phyloP scores from a whole-genome alignment of 2,113 vertebrate species.

The Syngnathus scovelli region DNA sequence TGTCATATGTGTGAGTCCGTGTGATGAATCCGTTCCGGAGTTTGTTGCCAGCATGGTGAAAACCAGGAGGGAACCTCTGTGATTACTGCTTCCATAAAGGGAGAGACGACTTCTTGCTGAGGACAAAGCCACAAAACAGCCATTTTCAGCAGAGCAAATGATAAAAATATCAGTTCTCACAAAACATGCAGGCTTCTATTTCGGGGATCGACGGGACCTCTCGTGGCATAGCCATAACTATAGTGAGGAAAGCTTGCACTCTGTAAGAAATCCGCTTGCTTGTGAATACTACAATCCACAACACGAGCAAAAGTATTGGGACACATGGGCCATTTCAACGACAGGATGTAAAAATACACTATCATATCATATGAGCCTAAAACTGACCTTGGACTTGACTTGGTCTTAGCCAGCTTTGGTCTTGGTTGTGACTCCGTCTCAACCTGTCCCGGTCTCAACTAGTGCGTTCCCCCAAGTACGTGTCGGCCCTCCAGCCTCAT shows the following conservation, averaged over 20 bases:
- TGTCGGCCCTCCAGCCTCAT: constrained; percentile 26
- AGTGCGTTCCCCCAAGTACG: constrained; percentile 24
- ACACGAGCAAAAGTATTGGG: not conserved
- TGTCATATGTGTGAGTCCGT: constrained; percentile 17
- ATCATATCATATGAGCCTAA: too few species aligned
- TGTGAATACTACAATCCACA: constrained; percentile 21
- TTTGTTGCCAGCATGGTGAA: constrained; percentile 32
- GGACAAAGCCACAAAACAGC: constrained; percentile 40
- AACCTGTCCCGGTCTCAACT: not conserved
- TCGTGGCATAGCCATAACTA: constrained; percentile 25
- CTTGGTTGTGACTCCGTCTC: not conserved
- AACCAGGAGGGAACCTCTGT: constrained; percentile 51
- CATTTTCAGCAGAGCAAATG: constrained; percentile 29
- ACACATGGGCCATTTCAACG: not conserved
- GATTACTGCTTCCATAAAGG: constrained; percentile 49
- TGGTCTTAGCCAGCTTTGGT: not conserved
- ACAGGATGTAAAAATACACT: not conserved
- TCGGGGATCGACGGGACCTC: constrained; percentile 38
- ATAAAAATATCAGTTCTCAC: constrained; percentile 50
- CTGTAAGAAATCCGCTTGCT: constrained; percentile 14
- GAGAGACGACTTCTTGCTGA: constrained; percentile 24
- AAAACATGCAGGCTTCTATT: constrained; percentile 52
- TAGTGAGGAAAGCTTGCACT: not conserved
- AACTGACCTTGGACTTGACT: not conserved
- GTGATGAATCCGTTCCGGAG: constrained; percentile 42